phyloP scores from a whole-genome alignment of 2,113 vertebrate species.

The Protomyctophum bolini region DNA sequence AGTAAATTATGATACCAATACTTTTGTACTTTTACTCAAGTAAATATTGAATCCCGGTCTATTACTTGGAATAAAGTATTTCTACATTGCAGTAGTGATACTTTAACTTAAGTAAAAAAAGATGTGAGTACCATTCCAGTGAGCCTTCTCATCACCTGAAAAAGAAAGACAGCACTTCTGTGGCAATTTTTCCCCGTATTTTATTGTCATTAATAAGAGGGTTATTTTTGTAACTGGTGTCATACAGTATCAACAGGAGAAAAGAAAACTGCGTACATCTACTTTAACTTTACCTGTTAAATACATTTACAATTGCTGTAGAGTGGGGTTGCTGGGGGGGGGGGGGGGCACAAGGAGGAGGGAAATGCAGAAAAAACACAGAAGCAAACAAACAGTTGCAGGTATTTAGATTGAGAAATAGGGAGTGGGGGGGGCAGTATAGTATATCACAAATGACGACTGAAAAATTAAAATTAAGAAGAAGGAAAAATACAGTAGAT shows the following conservation, averaged over 20 bases:
- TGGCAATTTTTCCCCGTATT: constrained; percentile 79
- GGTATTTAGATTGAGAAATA: constrained; percentile 65
- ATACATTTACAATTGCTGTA: constrained; percentile 92
- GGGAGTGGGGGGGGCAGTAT: constrained; percentile 79
- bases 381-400: constrained; percentile 84
- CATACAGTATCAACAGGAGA: constrained; percentile 88
- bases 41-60: too few species aligned
- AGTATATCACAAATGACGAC: constrained; percentile 92
- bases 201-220: constrained; percentile 76
- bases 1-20: too few species aligned
- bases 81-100: too few species aligned
- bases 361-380: constrained; percentile 80
- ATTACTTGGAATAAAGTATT: too few species aligned
- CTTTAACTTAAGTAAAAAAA: too few species aligned
- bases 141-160: neutral
- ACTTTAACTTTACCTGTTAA: constrained; percentile 91
- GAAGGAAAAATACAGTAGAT: constrained; percentile 79
- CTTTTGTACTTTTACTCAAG: too few species aligned
- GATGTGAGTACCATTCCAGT: neutral
- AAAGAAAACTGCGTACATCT: constrained; percentile 90
- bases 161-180: constrained; percentile 49
- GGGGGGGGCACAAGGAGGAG: constrained; percentile 86
- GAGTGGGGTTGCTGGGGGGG: constrained; percentile 77
- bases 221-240: constrained; percentile 76
- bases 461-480: constrained; percentile 61